Evolutionary conservation across 2,888 invertebrate genomes (phyloP).

Genomic region (Tetrapedia diversipes): DNA sequence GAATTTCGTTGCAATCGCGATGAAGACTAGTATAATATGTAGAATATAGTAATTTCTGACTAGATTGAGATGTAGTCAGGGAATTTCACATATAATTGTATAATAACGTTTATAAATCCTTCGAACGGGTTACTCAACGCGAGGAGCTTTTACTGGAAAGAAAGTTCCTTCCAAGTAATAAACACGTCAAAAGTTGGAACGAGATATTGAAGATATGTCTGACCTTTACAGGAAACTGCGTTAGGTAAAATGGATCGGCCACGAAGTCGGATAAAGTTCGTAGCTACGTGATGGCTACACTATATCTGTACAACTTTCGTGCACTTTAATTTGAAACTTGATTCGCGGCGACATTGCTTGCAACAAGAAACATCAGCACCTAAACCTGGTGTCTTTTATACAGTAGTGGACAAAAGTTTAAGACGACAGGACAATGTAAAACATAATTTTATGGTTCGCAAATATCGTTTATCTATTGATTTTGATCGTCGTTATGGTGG

Average conservation of each 20-base stretch:
- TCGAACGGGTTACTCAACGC: not conserved
- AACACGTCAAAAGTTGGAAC: not conserved
- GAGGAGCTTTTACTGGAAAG: not conserved
- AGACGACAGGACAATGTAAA: no score
- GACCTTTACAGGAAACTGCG: not conserved
- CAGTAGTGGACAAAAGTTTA: no score
- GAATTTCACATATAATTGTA: not conserved
- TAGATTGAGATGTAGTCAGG: no score
- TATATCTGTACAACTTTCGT: not conserved
- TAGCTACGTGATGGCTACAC: slow-evolving; percentile 9
- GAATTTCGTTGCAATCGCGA: no score
- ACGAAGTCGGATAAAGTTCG: slow-evolving; percentile 1
- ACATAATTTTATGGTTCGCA: no score
- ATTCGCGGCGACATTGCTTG: no score
- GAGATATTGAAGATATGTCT: slow-evolving; percentile 5
- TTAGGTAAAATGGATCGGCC: slow-evolving; percentile 12
- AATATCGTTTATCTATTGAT: no score
- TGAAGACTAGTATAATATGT: no score
- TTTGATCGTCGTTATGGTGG: no score
- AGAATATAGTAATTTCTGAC: no score
- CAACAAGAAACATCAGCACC: no score
- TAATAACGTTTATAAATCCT: not conserved
- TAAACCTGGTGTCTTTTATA: no score
- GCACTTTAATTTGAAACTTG: not conserved
- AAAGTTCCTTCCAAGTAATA: slow-evolving; percentile 1